A percentile compares a stretch with the other conserved stretches of the same genome.
These are phyloP conservation scores for Schizaphis graminum DNA, from an alignment of 2,888 invertebrate species.

Conservation along the genomic window DNA sequence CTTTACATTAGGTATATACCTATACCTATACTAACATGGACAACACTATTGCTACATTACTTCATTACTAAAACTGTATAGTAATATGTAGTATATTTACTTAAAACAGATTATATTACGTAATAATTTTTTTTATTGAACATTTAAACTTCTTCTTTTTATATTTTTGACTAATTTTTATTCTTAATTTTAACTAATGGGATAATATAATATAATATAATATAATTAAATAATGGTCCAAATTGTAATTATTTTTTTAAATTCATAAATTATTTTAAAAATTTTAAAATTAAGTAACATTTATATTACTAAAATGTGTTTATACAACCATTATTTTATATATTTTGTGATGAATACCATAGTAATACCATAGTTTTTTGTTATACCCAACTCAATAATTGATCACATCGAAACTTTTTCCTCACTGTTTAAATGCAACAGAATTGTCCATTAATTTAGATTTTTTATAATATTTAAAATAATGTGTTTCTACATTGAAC, in stretches of 20 bases:
- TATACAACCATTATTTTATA: no score
- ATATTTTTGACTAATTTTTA: background rate
- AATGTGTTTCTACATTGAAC: no score
- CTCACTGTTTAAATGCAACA: no score
- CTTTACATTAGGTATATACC: background rate
- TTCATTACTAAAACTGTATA: background rate
- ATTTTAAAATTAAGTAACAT: background rate
- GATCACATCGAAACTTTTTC: no score
- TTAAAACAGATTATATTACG: background rate
- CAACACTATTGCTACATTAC: background rate
- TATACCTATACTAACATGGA: background rate
- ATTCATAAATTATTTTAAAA: background rate
- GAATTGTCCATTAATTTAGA: no score
- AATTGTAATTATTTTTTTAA: background rate
- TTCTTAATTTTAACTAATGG: background rate
- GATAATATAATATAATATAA: background rate
- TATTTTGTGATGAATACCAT: no score
- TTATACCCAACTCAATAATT: no score
- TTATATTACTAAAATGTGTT: background rate
- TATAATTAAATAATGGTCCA: background rate
- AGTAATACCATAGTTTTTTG: no score
- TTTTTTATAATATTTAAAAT: no score
- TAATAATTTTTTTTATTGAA: background rate
- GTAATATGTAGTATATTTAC: background rate
- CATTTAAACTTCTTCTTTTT: background rate